Percentiles rank a stretch among this genome's conserved stretches.
Evolutionary conservation across 1,140 invertebrate species (phyloP).

Genomic region (Drosophila auraria): DNA sequence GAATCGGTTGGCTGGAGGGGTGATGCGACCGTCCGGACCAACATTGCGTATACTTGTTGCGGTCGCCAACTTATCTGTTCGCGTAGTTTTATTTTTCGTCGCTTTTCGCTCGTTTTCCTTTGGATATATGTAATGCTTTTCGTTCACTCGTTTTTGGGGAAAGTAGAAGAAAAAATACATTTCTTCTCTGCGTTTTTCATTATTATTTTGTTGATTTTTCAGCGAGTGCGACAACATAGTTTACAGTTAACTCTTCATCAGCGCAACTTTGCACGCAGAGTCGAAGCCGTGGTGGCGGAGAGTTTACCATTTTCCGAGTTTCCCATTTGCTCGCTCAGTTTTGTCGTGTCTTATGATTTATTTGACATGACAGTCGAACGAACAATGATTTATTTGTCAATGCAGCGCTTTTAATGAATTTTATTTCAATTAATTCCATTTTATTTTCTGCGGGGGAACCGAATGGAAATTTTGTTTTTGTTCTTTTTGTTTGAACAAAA

Average conservation of each 20-base stretch:
- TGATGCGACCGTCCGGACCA: constrained; percentile 27
- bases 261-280: constrained; percentile 64
- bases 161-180: constrained; percentile 50
- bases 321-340: constrained; percentile 49
- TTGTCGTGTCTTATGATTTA: constrained; percentile 78
- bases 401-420: constrained; percentile 74
- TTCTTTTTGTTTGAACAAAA: constrained; percentile 5
- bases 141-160: constrained; percentile 59
- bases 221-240: constrained; percentile 73
- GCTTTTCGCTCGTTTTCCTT: constrained; percentile 34
- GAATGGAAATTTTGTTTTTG: constrained; percentile 23
- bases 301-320: constrained; percentile 40
- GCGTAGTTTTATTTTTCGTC: constrained; percentile 21
- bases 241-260: constrained; percentile 76
- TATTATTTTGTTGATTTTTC: constrained; percentile 32
- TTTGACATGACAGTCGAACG: constrained; percentile 79
- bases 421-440: constrained; percentile 40
- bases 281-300: constrained; percentile 25
- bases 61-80: constrained; percentile 48
- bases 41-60: constrained; percentile 70
- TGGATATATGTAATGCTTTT: constrained; percentile 63
- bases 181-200: constrained; percentile 22
- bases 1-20: constrained; percentile 1
- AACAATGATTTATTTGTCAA: constrained; percentile 78
- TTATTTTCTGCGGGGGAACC: constrained; percentile 39